These are phyloP conservation scores for Semaprochilodus insignis DNA, from an alignment of 2,797 vertebrate species.

Conservation along the genomic window DNA sequence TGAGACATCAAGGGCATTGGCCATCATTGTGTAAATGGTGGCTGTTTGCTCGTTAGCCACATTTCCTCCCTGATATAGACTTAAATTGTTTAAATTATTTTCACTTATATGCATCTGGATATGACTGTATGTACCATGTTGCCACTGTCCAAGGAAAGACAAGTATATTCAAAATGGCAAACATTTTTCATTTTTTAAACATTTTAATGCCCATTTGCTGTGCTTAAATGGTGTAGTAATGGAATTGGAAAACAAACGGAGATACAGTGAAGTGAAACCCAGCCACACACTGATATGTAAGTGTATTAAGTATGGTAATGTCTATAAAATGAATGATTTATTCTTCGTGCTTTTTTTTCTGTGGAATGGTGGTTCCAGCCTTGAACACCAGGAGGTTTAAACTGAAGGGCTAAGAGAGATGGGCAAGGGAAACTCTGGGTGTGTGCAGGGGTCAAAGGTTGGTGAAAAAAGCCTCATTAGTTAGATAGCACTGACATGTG, in stretches of 20 bases:
- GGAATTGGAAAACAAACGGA: too few species aligned
- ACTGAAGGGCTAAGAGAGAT: slow-evolving; percentile 42
- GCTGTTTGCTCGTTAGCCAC: neutral
- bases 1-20: neutral
- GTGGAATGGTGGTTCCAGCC: neutral
- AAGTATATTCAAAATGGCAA: too few species aligned
- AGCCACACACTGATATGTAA: too few species aligned
- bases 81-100: too few species aligned
- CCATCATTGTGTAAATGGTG: neutral
- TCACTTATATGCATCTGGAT: too few species aligned
- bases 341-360: neutral
- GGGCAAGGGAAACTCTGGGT: slow-evolving; percentile 39
- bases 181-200: neutral
- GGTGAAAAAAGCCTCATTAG: slow-evolving; percentile 47
- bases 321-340: neutral
- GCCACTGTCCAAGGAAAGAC: too few species aligned
- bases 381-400: slow-evolving; percentile 22
- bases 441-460: slow-evolving; percentile 46
- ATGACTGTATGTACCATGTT: too few species aligned
- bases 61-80: neutral
- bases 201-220: neutral
- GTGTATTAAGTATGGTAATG: neutral
- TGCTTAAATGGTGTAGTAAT: too few species aligned
- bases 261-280: too few species aligned
- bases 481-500: slow-evolving; percentile 55